Percentiles rank a stretch among this genome's conserved stretches.
phyloP scores from a whole-genome alignment of 1,140 invertebrate species.

The Pteromalus puparum region DNA sequence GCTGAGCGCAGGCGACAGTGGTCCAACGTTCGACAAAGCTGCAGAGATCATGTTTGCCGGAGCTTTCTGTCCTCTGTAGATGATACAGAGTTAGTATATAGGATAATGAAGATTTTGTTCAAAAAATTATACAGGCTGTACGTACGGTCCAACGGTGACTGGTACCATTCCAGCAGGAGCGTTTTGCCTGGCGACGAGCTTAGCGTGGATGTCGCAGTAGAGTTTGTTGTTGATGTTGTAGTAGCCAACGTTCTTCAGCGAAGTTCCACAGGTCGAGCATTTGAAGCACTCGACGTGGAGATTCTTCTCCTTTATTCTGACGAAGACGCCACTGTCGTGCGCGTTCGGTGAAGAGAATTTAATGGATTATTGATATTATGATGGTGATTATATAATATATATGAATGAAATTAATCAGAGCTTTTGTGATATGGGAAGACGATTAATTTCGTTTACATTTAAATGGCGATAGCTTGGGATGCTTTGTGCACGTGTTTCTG shows the following conservation, averaged over 20 bases:
- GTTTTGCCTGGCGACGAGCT: slow-evolving; percentile 89
- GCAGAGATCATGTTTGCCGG: slow-evolving; percentile 82
- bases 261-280: slow-evolving; percentile 95
- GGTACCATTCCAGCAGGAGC: slow-evolving; percentile 85
- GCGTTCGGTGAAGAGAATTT: background rate
- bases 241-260: slow-evolving; percentile 96
- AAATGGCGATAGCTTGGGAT: no score
- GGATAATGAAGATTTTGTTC: background rate
- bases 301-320: slow-evolving; percentile 96
- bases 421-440: background rate
- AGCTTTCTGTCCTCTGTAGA: slow-evolving; percentile 77
- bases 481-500: background rate
- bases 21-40: slow-evolving; percentile 76
- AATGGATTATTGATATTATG: background rate
- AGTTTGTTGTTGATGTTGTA: slow-evolving; percentile 97
- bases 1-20: slow-evolving; percentile 75
- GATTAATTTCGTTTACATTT: no score
- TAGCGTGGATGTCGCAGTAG: slow-evolving; percentile 97
- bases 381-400: no score
- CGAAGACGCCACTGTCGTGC: slow-evolving; percentile 90
- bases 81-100: background rate
- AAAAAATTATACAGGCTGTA: slow-evolving; percentile 59
- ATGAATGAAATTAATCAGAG: slow-evolving; percentile 4
- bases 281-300: slow-evolving; percentile 98
- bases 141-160: slow-evolving; percentile 88